Percentiles rank a stretch among this genome's conserved stretches.
Conservation (phyloP, 2,113 vertebrate genomes). For the Sylvilagus bachmani region DNA sequence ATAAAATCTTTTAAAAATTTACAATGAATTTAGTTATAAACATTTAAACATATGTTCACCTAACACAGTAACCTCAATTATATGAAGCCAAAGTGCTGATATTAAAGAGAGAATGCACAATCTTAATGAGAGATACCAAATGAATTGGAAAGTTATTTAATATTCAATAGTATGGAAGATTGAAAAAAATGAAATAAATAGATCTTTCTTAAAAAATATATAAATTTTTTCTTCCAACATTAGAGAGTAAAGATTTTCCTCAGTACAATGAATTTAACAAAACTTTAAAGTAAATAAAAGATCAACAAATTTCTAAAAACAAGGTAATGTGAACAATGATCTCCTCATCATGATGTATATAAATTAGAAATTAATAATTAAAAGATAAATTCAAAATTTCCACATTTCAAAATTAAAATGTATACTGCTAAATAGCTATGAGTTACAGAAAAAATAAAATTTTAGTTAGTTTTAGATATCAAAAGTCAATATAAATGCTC, state of each 20-base stretch:
- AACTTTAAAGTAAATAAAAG: not conserved
- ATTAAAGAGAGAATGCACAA: not conserved
- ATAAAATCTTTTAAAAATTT: not conserved
- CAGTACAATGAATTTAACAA: not conserved
- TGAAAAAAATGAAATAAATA: not conserved
- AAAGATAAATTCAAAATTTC: not conserved
- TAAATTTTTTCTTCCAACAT: not conserved
- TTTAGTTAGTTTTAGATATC: not conserved
- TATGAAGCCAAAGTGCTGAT: not conserved
- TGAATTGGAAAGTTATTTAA: not conserved
- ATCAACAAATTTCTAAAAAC: not conserved
- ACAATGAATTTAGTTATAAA: not conserved
- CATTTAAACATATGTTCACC: not conserved
- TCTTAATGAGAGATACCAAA: not conserved
- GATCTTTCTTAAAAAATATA: not conserved
- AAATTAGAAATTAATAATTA: not conserved
- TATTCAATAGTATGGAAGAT: not conserved
- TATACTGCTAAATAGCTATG: not conserved
- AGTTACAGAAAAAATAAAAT: not conserved
- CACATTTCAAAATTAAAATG: not conserved
- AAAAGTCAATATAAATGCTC: not conserved
- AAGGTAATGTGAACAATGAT: not conserved
- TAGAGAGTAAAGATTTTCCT: not conserved
- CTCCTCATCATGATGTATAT: not conserved
- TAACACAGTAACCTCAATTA: not conserved